A percentile compares a stretch with the other conserved stretches of the same genome.
phyloP scores from a whole-genome alignment of 2,888 invertebrate species.

The Agrochola litura region DNA sequence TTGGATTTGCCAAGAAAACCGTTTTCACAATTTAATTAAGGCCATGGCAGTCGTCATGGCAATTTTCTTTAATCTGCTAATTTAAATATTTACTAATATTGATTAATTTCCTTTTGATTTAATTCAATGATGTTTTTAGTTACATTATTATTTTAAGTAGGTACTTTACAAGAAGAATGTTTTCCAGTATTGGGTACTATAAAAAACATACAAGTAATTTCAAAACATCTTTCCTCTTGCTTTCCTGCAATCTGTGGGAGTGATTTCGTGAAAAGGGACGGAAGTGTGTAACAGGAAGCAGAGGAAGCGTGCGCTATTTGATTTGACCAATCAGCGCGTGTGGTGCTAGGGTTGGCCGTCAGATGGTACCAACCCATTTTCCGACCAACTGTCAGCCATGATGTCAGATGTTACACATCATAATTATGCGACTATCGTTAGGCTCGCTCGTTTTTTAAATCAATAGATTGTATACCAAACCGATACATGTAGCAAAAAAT shows the following conservation, averaged over 20 bases:
- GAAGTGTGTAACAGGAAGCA: no score
- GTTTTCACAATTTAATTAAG: conserved; percentile 37
- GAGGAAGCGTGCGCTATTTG: no score
- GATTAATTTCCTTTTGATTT: not conserved
- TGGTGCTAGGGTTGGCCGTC: no score
- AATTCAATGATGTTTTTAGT: not conserved
- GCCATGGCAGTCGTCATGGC: conserved; percentile 4
- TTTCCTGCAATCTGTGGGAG: no score
- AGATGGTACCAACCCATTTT: no score
- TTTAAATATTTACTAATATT: conserved; percentile 12
- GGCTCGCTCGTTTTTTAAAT: not conserved
- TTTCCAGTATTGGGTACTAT: not conserved
- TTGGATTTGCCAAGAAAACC: conserved; percentile 1
- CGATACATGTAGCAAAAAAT: not conserved
- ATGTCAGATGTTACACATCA: no score
- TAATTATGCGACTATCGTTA: no score
- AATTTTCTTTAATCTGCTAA: conserved; percentile 29
- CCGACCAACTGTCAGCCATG: no score
- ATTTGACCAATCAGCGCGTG: no score
- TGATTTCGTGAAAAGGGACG: no score
- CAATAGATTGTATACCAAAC: not conserved
- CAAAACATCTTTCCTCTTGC: no score
- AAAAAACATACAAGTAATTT: not conserved
- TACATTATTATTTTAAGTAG: no score
- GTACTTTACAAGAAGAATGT: not conserved